Percentiles rank a stretch among this genome's conserved stretches.
These are phyloP conservation scores for Isotomurus palustris DNA, from an alignment of 2,888 invertebrate species.

Conservation along the genomic window DNA sequence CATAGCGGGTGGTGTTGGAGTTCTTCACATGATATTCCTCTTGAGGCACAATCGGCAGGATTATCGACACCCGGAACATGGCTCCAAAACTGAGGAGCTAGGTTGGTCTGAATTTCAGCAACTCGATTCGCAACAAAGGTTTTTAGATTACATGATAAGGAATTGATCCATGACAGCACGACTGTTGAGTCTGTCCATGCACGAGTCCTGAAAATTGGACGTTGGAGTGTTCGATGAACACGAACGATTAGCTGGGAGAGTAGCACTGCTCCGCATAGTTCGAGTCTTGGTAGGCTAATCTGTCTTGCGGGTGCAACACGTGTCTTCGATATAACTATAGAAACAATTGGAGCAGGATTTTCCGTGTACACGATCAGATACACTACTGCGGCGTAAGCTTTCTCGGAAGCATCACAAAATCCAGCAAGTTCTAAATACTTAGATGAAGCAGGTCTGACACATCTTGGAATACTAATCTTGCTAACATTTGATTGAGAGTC, in stretches of 20 bases:
- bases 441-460: constrained; percentile 15
- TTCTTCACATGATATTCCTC: constrained; percentile 10
- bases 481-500: neutral
- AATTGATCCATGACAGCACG: constrained; percentile 45
- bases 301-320: constrained; percentile 42
- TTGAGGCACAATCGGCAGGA: constrained; percentile 46
- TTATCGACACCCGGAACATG: constrained; percentile 45
- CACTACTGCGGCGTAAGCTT: constrained; percentile 42
- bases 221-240: neutral
- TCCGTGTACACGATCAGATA: constrained; percentile 26
- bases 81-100: constrained; percentile 35
- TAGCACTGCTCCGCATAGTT: constrained; percentile 47
- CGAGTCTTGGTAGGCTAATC: constrained; percentile 46
- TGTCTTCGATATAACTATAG: constrained; percentile 39
- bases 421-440: constrained; percentile 37
- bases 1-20: neutral
- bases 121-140: constrained; percentile 45
- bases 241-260: constrained; percentile 35
- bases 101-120: constrained; percentile 31
- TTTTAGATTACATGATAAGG: constrained; percentile 36
- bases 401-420: constrained; percentile 43
- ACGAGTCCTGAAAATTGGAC: constrained; percentile 10
- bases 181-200: constrained; percentile 47
- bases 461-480: neutral
- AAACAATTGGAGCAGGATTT: neutral